These are phyloP conservation scores for Solenodon paradoxus DNA, from an alignment of 2,113 vertebrate genomes.

Conservation along the genomic window DNA sequence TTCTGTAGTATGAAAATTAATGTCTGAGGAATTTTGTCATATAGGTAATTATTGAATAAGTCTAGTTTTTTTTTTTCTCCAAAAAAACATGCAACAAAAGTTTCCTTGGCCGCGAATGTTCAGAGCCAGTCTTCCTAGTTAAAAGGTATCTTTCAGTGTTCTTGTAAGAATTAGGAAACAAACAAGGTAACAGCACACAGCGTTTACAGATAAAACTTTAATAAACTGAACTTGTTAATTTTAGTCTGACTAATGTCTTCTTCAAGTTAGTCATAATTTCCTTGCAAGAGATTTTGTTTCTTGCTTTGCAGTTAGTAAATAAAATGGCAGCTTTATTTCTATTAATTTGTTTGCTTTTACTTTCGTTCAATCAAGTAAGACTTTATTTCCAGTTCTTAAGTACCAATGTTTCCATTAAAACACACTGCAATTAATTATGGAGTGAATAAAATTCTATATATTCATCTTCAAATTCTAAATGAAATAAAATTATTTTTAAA, in stretches of 20 bases:
- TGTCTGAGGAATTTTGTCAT: not conserved
- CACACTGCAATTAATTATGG: not conserved
- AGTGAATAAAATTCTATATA: not conserved
- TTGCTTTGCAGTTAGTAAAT: not conserved
- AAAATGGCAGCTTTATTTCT: not conserved
- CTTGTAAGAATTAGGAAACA: not conserved
- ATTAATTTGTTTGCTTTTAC: not conserved
- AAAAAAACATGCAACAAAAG: not conserved
- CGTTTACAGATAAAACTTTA: not conserved
- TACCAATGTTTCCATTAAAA: not conserved
- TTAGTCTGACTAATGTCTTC: not conserved
- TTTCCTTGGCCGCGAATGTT: not conserved
- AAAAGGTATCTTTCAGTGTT: not conserved
- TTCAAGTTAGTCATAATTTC: not conserved
- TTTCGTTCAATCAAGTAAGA: not conserved
- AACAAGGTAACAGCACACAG: not conserved
- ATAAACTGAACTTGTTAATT: not conserved
- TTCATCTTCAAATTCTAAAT: not conserved
- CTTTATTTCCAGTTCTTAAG: not conserved
- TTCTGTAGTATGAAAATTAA: not conserved
- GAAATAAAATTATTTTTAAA: not conserved
- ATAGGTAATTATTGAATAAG: not conserved
- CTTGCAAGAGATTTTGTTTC: not conserved
- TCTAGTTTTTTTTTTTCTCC: not conserved
- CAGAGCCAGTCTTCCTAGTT: not conserved